Conservation (phyloP, 1,140 invertebrate species). For the Acyrthosiphon pisum region DNA sequence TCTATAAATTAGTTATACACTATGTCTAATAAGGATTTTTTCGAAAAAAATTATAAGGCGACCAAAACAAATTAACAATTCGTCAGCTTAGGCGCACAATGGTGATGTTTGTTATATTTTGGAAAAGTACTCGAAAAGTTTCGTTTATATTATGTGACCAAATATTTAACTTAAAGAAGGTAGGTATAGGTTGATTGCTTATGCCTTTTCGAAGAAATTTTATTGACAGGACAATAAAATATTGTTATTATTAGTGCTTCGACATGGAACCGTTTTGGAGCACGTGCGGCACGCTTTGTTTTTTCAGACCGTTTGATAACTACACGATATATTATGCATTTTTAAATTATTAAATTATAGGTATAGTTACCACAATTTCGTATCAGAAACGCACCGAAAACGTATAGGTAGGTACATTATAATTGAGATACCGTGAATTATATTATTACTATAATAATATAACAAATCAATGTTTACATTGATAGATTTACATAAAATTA, state of each 20-base stretch:
- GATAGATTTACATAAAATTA: constrained; percentile 11
- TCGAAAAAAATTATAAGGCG: not conserved
- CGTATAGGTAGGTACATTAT: not conserved
- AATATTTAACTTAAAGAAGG: not conserved
- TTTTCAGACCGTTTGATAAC: not conserved
- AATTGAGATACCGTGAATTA: not conserved
- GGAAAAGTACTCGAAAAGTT: not conserved
- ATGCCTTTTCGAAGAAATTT: not conserved
- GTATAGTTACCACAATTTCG: not conserved
- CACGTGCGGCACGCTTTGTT: not conserved
- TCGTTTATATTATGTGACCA: not conserved
- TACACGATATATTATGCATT: not conserved
- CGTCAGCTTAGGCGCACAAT: not conserved
- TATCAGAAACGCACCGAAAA: not conserved
- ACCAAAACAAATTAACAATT: not conserved
- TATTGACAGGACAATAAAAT: not conserved
- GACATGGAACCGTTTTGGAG: not conserved
- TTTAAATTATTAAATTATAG: constrained; percentile 13
- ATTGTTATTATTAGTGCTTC: not conserved
- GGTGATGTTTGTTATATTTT: not conserved
- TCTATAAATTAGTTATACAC: not conserved
- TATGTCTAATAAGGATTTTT: not conserved
- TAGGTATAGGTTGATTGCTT: not conserved
- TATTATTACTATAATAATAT: not conserved
- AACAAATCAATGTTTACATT: constrained; percentile 6